Evolutionary conservation across 1,140 invertebrate species (phyloP), one percentile per base, ranked within the genome.

Genomic region (Periplaneta americana): DNA sequence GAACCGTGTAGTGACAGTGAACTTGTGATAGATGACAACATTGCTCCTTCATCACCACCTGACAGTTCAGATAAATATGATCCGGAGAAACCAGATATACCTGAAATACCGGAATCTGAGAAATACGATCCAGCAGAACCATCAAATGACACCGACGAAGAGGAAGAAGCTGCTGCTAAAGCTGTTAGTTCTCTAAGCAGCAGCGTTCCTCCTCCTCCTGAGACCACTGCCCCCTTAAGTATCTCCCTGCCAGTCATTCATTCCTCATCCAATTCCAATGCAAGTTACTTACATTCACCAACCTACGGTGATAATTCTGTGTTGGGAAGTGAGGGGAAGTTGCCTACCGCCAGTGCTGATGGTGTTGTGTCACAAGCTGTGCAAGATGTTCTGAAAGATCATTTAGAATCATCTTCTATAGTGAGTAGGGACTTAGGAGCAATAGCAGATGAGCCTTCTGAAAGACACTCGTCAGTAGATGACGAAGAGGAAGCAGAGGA

Each of bases 81-180:
- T n/a, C 48, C 48, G 28, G 48, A 66, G 28, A n/a, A 28, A 34
- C 32, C 80, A 28, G 32, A 9, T 28, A 35, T 22, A 17, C 33
- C 39, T 18, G 75, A 82, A 66, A 79, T 82, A 34, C 39, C 81
- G 28, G 78, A 82, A 22, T 82, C 81, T 31, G 78, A 82, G 36
- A 81, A 89, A 74, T 92, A 91, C 74, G 93, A 94, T 82, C 92
- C 92, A 13, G 92, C 91, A n/a, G 92, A 93, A 83, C 92, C 92
- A 0, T 93, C 92, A 5, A 87, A 90, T 79, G 90, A 90, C 78
- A 90, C 84, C 10, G 88, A 89, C 36, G 82, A 83, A 35, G 76
- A 74, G 31, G 34, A 39, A 5, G 81, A 79, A 31, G 75, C 32
- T 76, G 75, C 17, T 9, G 32, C 13, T n/a, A 76, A 11, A n/a